A percentile compares a stretch with the other conserved stretches of the same genome.
Evolutionary conservation across 35 echinoderm and acorn worm genomes (phyloP).

Genomic region (Ophioderma brevispina): DNA sequence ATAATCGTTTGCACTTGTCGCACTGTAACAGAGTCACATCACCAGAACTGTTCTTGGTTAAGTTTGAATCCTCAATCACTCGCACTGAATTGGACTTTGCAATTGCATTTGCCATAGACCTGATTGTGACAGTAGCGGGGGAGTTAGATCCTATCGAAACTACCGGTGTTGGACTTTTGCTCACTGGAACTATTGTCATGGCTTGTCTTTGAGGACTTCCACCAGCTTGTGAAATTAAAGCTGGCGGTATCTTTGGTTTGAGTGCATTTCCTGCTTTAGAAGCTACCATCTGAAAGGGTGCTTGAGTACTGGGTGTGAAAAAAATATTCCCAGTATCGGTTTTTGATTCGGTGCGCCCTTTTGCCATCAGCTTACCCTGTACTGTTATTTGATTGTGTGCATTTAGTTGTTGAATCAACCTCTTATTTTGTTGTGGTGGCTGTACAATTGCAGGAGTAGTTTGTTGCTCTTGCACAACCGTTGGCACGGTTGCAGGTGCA

Average conservation of each 20-base stretch:
- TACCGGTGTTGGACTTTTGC: too few relatives aligned
- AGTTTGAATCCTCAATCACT: neutral
- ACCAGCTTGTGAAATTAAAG: neutral
- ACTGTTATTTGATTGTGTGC: neutral
- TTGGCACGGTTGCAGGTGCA: neutral
- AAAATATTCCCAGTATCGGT: neutral
- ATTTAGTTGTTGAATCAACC: neutral
- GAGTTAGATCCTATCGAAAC: too few relatives aligned
- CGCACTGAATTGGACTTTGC: neutral
- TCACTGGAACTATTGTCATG: neutral
- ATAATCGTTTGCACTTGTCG: constrained; percentile 32
- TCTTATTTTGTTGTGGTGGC: neutral
- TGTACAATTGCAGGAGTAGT: neutral
- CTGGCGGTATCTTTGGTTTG: neutral
- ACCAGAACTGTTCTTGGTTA: neutral
- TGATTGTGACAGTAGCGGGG: neutral
- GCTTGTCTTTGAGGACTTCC: neutral
- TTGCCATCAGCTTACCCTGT: neutral
- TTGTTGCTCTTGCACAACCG: neutral
- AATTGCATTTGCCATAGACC: neutral
- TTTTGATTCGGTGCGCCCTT: neutral
- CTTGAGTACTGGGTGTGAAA: constrained; percentile 1
- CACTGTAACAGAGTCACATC: constrained; percentile 24
- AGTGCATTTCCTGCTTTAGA: neutral
- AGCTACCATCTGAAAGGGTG: neutral